Evolutionary conservation across 2,113 vertebrate genomes (phyloP), one percentile per base, ranked within the genome.

Genomic region (Tachuris rubrigastra): DNA sequence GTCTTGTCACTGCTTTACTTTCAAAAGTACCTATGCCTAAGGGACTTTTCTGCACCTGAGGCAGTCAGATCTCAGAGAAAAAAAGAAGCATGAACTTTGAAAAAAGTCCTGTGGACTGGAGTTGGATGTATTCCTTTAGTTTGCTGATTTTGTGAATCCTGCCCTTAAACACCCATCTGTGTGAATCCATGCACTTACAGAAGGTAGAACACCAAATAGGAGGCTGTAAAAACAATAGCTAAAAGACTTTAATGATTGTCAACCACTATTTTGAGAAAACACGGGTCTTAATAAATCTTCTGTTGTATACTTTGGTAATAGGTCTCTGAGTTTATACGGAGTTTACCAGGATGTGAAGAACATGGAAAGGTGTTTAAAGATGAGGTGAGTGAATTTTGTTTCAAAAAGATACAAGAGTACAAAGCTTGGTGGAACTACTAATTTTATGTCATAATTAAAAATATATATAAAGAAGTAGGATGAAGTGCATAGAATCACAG

Each of bases 361-460:
- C 98, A 99, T 42, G 98, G 98, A 73, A 98, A 98, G 50, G 98
- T 98, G n/a, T 99, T 99, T 98, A 98, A 98, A 96, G 98, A 99
- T 58, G 98, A 99, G 98, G 98, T 99, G 97, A 93, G 97, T 97
- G 30, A 85, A 66, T 87, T 94, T 87, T 72, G 23, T 65, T 87
- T 85, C 28, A 33, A 37, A 85, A 89, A 66, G 20, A 50, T 22
- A n/a, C 10, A 44, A 25, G 30, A 81, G 8, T 41, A 44, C 15
- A 72, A 53, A 85, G 35, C 46, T 47, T 62, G 47, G 6, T 76
- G 33, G 31, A 85, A 85, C 69, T 49, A 44, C 66, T 63, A 62
- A 44, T 39, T 87, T 73, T 69, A 59, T 77, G 44, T 76, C 11
- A 53, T 62, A 12, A 28, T 37, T 78, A 58, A 60, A 81, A 50